Percentiles rank a stretch among this genome's conserved stretches.
Evolutionary conservation across 2,888 invertebrate genomes (phyloP).

Genomic region (Zygothrica quintamaculata): DNA sequence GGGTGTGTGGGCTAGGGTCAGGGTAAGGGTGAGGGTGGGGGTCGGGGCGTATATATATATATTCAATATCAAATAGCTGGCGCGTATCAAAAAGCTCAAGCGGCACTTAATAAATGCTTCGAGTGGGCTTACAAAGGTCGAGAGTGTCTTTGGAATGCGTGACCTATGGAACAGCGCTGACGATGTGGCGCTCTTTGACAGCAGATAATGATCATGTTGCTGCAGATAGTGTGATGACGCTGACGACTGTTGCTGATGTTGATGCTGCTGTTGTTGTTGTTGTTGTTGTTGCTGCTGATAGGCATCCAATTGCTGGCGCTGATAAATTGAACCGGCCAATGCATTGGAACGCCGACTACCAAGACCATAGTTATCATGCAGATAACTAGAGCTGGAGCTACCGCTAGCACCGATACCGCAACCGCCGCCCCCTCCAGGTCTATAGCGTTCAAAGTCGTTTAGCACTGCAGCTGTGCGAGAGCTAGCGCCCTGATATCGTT

Average conservation of each 20-base stretch:
- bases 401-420: constrained; percentile 27
- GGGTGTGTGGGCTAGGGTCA: background rate
- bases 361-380: constrained; percentile 76
- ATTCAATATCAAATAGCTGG: no score
- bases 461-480: constrained; percentile 74
- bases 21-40: background rate
- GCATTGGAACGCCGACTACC: constrained; percentile 67
- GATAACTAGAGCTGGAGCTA: constrained; percentile 62
- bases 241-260: constrained; percentile 54
- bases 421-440: constrained; percentile 34
- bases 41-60: no score
- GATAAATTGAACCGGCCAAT: constrained; percentile 65
- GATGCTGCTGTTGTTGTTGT: constrained; percentile 61
- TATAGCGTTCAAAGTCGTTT: constrained; percentile 73
- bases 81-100: constrained; percentile 39
- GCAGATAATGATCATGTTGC: constrained; percentile 75
- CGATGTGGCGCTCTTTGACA: constrained; percentile 84
- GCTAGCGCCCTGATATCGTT: constrained; percentile 72
- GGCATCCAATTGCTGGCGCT: constrained; percentile 74
- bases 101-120: constrained; percentile 37
- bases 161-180: constrained; percentile 86
- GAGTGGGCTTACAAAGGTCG: constrained; percentile 84
- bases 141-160: constrained; percentile 85
- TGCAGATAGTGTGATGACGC: constrained; percentile 63
- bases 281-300: constrained; percentile 71